phyloP scores from a whole-genome alignment of 2,113 vertebrate genomes.

The Candoia aspera region DNA sequence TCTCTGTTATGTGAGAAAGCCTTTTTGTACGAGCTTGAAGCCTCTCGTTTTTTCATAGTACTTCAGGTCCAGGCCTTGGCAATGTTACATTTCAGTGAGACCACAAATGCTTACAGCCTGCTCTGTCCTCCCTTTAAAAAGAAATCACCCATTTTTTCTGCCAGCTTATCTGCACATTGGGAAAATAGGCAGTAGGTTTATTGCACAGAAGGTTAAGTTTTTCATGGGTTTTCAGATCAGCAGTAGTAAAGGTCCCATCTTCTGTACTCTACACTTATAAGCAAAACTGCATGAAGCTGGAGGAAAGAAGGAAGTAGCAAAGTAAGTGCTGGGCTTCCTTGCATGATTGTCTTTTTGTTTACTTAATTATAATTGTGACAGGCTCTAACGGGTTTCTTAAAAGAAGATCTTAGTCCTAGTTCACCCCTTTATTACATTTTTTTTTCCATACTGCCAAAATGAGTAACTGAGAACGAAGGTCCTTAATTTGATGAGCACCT shows the following conservation, averaged over 20 bases:
- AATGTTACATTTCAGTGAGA: not conserved
- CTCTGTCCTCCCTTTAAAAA: not conserved
- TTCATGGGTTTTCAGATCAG: not conserved
- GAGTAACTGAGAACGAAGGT: accelerated
- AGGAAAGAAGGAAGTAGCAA: not conserved
- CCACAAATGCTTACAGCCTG: not conserved
- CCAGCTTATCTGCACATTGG: not conserved
- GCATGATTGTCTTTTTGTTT: conserved; percentile 31
- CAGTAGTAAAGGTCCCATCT: not conserved
- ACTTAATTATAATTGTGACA: not conserved
- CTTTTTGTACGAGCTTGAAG: not conserved
- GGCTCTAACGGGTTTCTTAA: not conserved
- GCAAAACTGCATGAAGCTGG: not conserved
- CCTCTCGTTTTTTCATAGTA: not conserved
- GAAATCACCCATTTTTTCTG: not conserved
- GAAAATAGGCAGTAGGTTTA: not conserved
- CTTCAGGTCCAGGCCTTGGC: not conserved
- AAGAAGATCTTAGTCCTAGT: not conserved
- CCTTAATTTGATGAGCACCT: conserved; percentile 14
- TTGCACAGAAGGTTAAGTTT: not conserved
- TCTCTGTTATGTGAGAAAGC: not conserved
- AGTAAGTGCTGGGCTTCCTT: not conserved
- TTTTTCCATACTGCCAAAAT: not conserved
- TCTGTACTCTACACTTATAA: not conserved
- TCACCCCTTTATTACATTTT: not conserved